These are phyloP conservation scores for Andrena hattorfiana DNA, from an alignment of 2,888 invertebrate genomes.

Conservation along the genomic window DNA sequence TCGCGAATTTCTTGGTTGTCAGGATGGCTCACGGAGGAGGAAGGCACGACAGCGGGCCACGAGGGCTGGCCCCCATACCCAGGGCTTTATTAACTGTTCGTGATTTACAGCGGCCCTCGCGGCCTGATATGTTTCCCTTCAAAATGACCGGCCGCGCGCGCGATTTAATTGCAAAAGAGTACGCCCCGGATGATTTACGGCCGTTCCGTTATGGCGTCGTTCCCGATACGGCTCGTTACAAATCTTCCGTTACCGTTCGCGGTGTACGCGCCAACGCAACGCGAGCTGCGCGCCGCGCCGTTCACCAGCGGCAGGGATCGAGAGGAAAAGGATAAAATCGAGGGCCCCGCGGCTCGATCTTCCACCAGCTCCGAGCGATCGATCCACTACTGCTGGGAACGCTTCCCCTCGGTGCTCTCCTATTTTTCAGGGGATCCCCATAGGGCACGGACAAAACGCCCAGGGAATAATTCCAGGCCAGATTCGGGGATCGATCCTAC, in stretches of 20 bases:
- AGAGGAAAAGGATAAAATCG: constrained; percentile 27
- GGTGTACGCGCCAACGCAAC: constrained; percentile 48
- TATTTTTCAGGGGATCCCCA: neutral
- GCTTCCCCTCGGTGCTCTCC: neutral
- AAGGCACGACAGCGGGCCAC: constrained; percentile 19
- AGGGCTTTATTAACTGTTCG: constrained; percentile 69
- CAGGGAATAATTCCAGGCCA: constrained; percentile 6
- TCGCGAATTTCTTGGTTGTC: constrained; percentile 56
- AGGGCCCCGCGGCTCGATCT: neutral
- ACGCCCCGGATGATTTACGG: constrained; percentile 66
- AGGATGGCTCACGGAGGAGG: constrained; percentile 21
- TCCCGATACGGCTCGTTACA: constrained; percentile 66
- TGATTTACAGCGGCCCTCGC: constrained; percentile 69
- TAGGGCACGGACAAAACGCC: neutral
- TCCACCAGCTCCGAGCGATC: neutral
- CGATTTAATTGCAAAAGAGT: constrained; percentile 74
- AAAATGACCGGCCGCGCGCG: constrained; percentile 59
- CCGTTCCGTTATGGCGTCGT: constrained; percentile 64
- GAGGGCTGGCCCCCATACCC: constrained; percentile 10
- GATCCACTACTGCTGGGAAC: neutral
- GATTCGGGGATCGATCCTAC: constrained; percentile 16
- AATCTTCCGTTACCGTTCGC: constrained; percentile 60
- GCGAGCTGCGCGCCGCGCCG: constrained; percentile 13
- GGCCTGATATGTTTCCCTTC: constrained; percentile 67
- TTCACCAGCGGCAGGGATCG: neutral